These are phyloP conservation scores for Mungos mungo DNA, from an alignment of 2,113 vertebrate species.

Conservation along the genomic window DNA sequence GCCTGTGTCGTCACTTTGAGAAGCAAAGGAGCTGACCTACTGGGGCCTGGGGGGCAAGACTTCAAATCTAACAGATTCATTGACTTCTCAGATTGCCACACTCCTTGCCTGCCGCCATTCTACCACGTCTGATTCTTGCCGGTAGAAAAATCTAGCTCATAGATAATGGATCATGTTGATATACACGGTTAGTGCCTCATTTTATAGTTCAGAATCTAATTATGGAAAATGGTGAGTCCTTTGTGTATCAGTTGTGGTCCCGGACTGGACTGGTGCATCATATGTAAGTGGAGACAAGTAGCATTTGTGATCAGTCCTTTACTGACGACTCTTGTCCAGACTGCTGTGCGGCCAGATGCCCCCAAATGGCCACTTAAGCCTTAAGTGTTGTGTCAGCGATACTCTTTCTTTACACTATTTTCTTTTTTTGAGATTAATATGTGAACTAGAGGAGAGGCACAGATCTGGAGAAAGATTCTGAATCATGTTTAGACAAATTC, in stretches of 20 bases:
- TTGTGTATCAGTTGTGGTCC: background rate
- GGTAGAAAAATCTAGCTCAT: background rate
- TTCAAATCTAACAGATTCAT: background rate
- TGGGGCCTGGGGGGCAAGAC: background rate
- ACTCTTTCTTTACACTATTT: background rate
- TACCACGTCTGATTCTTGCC: background rate
- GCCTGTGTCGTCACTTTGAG: background rate
- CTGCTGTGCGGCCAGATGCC: background rate
- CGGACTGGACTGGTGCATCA: background rate
- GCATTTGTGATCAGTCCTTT: background rate
- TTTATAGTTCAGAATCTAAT: background rate
- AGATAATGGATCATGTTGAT: background rate
- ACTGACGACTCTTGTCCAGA: background rate
- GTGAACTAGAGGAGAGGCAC: background rate
- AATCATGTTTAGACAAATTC: background rate
- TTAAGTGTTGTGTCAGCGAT: background rate
- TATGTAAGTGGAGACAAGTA: background rate
- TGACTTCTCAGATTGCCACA: background rate
- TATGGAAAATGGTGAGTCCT: background rate
- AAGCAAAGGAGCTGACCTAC: background rate
- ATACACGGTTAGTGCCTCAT: background rate
- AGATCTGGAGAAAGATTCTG: background rate
- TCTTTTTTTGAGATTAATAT: background rate
- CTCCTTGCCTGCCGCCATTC: no score
- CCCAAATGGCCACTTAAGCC: background rate